Evolutionary conservation across 2,113 vertebrate genomes (phyloP).

Genomic region (Chloroceryle aenea): DNA sequence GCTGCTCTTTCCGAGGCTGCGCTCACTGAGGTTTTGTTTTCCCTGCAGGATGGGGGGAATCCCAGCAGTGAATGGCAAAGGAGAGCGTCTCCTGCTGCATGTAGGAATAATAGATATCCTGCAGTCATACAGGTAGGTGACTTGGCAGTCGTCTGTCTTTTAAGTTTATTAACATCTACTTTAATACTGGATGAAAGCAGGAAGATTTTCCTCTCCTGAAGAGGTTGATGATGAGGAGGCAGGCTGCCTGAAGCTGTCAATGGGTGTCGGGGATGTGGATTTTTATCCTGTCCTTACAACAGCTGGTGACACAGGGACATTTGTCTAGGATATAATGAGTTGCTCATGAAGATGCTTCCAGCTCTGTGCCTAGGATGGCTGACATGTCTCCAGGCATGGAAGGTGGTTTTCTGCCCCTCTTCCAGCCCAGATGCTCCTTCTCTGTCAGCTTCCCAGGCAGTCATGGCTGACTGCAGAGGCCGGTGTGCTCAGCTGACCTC

Average conservation of each 20-base stretch:
- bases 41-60: slow-evolving; percentile 93
- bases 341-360: neutral
- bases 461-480: neutral
- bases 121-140: slow-evolving; percentile 92
- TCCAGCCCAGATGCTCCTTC: neutral
- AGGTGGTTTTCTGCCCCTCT: neutral
- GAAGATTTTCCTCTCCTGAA: neutral
- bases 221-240: neutral
- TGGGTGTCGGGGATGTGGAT: neutral
- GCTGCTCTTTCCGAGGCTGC: neutral
- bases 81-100: slow-evolving; percentile 92
- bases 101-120: slow-evolving; percentile 97
- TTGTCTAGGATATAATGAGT: neutral
- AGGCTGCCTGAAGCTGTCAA: neutral
- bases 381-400: neutral
- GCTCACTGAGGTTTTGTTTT: neutral
- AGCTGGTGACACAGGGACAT: neutral
- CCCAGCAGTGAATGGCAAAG: slow-evolving; percentile 92
- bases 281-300: neutral
- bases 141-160: neutral
- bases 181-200: neutral
- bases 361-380: neutral
- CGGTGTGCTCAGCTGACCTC: neutral
- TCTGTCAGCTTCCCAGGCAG: neutral
- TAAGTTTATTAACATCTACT: neutral